Conservation (phyloP, 2,113 vertebrate species). For the Beaufortia kweichowensis region DNA sequence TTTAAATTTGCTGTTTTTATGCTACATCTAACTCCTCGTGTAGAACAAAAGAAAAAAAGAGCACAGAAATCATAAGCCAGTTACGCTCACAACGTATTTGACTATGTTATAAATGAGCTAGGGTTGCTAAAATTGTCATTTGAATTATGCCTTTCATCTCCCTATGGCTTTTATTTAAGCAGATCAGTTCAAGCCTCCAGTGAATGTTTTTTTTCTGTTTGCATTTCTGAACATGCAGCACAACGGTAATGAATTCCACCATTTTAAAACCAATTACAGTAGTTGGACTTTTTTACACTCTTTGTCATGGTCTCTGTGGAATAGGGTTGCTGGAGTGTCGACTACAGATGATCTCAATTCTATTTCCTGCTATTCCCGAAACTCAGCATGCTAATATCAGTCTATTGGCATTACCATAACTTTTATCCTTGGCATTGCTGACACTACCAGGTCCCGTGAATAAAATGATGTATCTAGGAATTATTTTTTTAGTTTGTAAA, state of each 20-base stretch:
- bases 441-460: not conserved
- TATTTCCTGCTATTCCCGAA: constrained; percentile 64
- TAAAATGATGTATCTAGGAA: not conserved
- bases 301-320: constrained; percentile 71
- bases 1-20: constrained; percentile 21
- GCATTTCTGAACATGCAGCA: constrained; percentile 75
- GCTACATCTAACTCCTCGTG: constrained; percentile 59
- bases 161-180: constrained; percentile 73
- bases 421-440: not conserved
- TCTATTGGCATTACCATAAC: constrained; percentile 55
- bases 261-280: constrained; percentile 81
- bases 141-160: constrained; percentile 79
- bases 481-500: not conserved
- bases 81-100: constrained; percentile 69
- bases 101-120: constrained; percentile 74
- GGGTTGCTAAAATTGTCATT: constrained; percentile 79
- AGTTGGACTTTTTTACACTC: constrained; percentile 65
- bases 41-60: constrained; percentile 69
- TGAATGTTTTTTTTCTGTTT: constrained; percentile 70
- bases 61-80: constrained; percentile 64
- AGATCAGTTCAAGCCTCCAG: constrained; percentile 74
- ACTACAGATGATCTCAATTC: constrained; percentile 66
- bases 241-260: constrained; percentile 79
- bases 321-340: constrained; percentile 61
- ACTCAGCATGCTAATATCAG: constrained; percentile 62